Evolutionary conservation across 2,113 vertebrate species (phyloP).

Genomic region (Cheirogaleus medius): DNA sequence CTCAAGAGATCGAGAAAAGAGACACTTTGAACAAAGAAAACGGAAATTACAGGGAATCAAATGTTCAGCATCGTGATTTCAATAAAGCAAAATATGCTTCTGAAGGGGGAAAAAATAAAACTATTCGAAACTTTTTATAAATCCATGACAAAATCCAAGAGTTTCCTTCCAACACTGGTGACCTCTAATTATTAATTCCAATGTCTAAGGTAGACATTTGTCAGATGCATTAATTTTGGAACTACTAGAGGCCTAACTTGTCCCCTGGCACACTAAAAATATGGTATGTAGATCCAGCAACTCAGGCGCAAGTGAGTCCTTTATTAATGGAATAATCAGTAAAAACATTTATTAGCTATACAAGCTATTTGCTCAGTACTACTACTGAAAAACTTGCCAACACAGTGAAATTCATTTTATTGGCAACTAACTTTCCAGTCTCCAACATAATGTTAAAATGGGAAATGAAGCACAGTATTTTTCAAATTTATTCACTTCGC

Average conservation of each 20-base stretch:
- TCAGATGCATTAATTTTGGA: background rate
- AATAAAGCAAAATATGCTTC: background rate
- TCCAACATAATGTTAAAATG: background rate
- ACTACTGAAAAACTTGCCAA: constrained; percentile 5
- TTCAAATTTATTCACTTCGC: background rate
- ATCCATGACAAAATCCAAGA: background rate
- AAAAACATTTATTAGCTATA: background rate
- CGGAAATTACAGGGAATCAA: constrained; percentile 18
- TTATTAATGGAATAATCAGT: background rate
- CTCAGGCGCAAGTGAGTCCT: background rate
- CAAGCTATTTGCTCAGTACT: background rate
- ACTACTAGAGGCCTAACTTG: background rate
- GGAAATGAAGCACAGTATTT: background rate
- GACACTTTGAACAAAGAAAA: constrained; percentile 11
- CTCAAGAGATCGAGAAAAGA: background rate
- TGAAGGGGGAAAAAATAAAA: constrained; percentile 21
- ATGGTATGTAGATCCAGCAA: background rate
- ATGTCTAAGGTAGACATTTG: background rate
- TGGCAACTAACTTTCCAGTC: constrained; percentile 28
- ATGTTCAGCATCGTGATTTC: constrained; percentile 54
- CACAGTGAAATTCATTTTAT: constrained; percentile 8
- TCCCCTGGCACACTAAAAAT: background rate
- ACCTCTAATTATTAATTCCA: background rate
- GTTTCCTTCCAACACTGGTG: background rate
- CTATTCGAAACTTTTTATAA: background rate